Percentiles rank a stretch among this genome's conserved stretches.
These are phyloP conservation scores for Amiota mariae DNA, from an alignment of 2,888 invertebrate species.

Conservation along the genomic window DNA sequence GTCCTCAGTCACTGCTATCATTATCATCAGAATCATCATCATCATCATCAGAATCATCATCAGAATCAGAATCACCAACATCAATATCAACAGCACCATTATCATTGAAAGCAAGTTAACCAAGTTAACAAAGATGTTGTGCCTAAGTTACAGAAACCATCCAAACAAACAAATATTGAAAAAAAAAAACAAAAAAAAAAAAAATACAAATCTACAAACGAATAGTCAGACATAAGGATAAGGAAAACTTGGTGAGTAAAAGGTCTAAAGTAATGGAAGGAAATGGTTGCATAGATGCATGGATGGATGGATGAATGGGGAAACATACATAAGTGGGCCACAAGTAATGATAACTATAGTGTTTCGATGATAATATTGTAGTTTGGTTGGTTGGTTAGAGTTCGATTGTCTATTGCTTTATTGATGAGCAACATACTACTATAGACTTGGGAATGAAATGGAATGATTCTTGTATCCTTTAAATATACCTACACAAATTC, in stretches of 20 bases:
- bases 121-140: constrained; percentile 16
- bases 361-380: not conserved
- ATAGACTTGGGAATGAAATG: not conserved
- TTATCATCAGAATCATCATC: constrained; percentile 19
- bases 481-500: too few relatives aligned
- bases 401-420: constrained; percentile 6
- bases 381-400: constrained; percentile 4
- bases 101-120: not conserved
- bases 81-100: constrained; percentile 32
- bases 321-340: not conserved
- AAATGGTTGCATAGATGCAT: not conserved
- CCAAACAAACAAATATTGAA: too few relatives aligned
- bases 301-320: not conserved
- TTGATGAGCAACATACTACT: not conserved
- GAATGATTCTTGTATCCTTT: not conserved
- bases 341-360: constrained; percentile 10
- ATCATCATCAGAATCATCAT: constrained; percentile 7
- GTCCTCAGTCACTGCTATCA: constrained; percentile 32
- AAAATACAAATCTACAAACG: not conserved
- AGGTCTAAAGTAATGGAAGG: too few relatives aligned
- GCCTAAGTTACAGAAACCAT: not conserved
- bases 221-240: too few relatives aligned
- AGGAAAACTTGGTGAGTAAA: too few relatives aligned
- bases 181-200: too few relatives aligned
- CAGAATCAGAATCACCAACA: constrained; percentile 40